Percentiles rank a stretch among this genome's conserved stretches.
phyloP scores from a whole-genome alignment of 2,888 invertebrate species.

The Agrochola macilenta region DNA sequence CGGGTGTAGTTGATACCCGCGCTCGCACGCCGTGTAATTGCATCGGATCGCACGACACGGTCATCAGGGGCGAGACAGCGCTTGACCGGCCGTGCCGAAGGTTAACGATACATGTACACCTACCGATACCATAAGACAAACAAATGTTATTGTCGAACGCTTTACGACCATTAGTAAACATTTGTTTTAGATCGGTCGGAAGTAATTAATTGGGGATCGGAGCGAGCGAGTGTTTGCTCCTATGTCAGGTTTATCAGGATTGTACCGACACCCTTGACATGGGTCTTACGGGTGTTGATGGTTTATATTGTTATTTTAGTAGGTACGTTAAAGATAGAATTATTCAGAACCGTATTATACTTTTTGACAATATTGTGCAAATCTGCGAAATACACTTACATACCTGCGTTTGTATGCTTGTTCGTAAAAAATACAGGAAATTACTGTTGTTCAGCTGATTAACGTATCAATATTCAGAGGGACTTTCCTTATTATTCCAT shows the following conservation, averaged over 20 bases:
- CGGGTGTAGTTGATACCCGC: slow-evolving; percentile 68
- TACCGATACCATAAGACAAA: slow-evolving; percentile 73
- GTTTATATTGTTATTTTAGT: slow-evolving; percentile 33
- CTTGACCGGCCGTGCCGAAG: slow-evolving; percentile 83
- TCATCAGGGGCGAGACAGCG: slow-evolving; percentile 70
- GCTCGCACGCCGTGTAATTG: slow-evolving; percentile 82
- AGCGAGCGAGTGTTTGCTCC: slow-evolving; percentile 61
- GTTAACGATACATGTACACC: slow-evolving; percentile 74
- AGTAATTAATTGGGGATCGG: slow-evolving; percentile 77
- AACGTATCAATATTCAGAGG: neutral
- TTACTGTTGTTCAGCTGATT: neutral
- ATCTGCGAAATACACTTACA: neutral
- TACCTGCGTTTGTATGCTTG: neutral
- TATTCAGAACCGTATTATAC: neutral
- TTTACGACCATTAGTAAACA: slow-evolving; percentile 76
- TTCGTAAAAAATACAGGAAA: slow-evolving; percentile 2
- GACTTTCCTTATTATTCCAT: slow-evolving; percentile 37
- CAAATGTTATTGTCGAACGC: slow-evolving; percentile 75
- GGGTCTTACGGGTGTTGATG: slow-evolving; percentile 27
- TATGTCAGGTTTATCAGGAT: slow-evolving; percentile 64
- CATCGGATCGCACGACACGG: slow-evolving; percentile 73
- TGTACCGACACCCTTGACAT: slow-evolving; percentile 47
- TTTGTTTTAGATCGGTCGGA: slow-evolving; percentile 76
- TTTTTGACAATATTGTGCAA: neutral
- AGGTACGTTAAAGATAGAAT: neutral